Conservation (phyloP, 2,888 invertebrate species). For the Mongoloraphidia duomilia region DNA sequence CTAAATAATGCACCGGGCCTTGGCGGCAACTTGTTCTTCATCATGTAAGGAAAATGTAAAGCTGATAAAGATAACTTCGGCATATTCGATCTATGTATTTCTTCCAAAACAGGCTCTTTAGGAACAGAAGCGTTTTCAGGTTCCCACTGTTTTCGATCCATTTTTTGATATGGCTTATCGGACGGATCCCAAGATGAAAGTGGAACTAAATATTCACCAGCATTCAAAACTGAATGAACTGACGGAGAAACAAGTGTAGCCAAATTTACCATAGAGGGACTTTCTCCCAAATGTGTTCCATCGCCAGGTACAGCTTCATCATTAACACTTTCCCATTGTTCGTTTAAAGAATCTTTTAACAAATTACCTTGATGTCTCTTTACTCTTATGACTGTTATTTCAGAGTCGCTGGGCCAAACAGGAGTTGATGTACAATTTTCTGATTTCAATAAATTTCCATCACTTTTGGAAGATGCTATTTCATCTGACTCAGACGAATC, state of each 20-base stretch:
- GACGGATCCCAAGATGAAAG: constrained; percentile 40
- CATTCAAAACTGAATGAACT: constrained; percentile 24
- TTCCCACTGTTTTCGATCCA: background rate
- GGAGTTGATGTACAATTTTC: background rate
- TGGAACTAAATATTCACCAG: constrained; percentile 39
- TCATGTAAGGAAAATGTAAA: background rate
- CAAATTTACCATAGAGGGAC: constrained; percentile 42
- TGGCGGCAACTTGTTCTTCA: constrained; percentile 1
- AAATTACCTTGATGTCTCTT: constrained; percentile 27
- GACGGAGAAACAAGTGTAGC: constrained; percentile 34
- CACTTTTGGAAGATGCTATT: background rate
- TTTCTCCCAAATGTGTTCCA: constrained; percentile 39
- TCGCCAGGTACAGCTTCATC: constrained; percentile 36
- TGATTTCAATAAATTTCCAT: too few species aligned
- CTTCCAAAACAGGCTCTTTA: background rate
- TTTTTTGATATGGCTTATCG: constrained; percentile 7
- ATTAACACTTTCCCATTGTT: constrained; percentile 32
- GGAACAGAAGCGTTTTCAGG: too few species aligned
- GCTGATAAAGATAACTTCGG: background rate
- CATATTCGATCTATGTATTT: background rate
- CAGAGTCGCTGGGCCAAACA: constrained; percentile 42
- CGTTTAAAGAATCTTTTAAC: constrained; percentile 20
- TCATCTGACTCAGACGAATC: background rate
- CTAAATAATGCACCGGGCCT: background rate
- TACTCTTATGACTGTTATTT: constrained; percentile 41